These are phyloP conservation scores for Corynorhinus townsendii DNA, from an alignment of 2,113 vertebrate species.

Conservation along the genomic window DNA sequence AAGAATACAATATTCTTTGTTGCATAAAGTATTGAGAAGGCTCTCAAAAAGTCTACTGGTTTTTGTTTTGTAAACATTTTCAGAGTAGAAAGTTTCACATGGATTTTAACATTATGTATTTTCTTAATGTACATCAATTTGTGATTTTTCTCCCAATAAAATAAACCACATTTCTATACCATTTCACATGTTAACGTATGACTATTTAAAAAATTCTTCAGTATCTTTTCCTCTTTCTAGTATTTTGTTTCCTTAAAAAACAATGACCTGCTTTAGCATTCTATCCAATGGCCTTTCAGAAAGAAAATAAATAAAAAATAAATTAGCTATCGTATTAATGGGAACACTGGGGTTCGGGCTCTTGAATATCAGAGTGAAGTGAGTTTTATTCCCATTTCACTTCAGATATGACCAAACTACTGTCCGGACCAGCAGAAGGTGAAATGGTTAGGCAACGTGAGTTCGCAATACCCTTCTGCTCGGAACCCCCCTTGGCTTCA, in stretches of 20 bases:
- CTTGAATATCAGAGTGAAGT: neutral
- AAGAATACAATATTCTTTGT: neutral
- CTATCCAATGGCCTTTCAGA: neutral
- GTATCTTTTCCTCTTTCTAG: neutral
- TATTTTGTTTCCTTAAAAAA: neutral
- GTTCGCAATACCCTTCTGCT: neutral
- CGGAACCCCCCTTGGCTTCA: accelerated
- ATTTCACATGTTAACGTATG: neutral
- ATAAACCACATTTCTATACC: neutral
- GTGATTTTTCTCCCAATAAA: neutral
- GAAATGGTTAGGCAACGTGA: neutral
- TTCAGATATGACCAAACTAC: neutral
- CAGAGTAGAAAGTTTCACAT: neutral
- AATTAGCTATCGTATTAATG: neutral
- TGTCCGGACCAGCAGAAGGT: neutral
- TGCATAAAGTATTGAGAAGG: neutral
- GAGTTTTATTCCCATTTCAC: neutral
- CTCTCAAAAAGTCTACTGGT: neutral
- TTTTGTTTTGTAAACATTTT: neutral
- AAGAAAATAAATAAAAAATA: no score
- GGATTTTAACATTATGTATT: neutral
- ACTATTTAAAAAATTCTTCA: neutral
- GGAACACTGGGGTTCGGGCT: neutral
- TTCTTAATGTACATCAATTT: neutral
- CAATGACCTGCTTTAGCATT: neutral